Evolutionary conservation across 2,113 vertebrate genomes (phyloP).

Genomic region (Pseudopodoces humilis): DNA sequence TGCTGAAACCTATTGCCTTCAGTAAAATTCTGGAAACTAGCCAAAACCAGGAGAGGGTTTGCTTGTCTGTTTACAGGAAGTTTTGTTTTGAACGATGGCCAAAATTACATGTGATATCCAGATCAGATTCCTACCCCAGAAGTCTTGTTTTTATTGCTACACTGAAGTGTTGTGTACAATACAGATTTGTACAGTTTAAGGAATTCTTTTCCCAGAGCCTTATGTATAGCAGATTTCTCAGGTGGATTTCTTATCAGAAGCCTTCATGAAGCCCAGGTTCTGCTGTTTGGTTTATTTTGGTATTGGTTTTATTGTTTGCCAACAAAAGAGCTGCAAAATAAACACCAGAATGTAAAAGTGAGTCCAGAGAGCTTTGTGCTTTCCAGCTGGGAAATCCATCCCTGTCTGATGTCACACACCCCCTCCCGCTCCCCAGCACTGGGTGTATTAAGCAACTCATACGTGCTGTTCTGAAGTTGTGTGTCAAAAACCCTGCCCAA

Average conservation of each 20-base stretch:
- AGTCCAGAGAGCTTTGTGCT: not conserved
- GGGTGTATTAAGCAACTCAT: not conserved
- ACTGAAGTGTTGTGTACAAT: rapidly evolving
- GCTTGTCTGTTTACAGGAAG: not conserved
- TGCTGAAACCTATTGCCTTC: not conserved
- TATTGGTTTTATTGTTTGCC: not conserved
- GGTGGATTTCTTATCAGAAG: not conserved
- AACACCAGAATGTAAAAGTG: not conserved
- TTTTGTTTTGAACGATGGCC: not conserved
- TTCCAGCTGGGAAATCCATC: not conserved
- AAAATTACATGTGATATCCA: not conserved
- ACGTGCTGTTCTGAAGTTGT: not conserved
- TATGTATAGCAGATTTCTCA: not conserved
- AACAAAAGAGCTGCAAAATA: not conserved
- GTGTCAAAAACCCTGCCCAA: not conserved
- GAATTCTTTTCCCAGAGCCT: not conserved
- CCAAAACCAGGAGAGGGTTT: not conserved
- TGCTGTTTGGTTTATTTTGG: not conserved
- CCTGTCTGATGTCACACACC: not conserved
- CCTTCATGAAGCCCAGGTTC: rapidly evolving
- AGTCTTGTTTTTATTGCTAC: not conserved
- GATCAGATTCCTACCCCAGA: not conserved
- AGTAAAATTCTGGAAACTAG: not conserved
- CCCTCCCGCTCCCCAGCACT: not conserved
- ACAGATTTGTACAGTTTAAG: not conserved